Conservation (phyloP, 2,113 vertebrate species). For the Caretta caretta region DNA sequence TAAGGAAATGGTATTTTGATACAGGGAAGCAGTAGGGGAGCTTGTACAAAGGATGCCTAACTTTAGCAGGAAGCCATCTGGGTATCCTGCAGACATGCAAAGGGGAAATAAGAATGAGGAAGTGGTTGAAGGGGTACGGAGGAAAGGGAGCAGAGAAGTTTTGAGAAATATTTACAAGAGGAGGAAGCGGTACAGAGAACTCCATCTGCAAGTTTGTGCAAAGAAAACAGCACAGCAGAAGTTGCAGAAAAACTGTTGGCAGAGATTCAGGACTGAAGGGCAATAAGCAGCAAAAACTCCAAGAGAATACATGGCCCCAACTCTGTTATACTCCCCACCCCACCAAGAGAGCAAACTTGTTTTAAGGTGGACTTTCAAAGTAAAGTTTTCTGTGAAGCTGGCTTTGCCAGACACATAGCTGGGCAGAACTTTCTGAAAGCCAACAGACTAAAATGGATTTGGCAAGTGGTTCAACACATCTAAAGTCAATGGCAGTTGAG, state of each 20-base stretch:
- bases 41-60: conserved; percentile 65
- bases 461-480: background rate
- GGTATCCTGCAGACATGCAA: conserved; percentile 64
- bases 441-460: background rate
- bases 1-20: conserved; percentile 61
- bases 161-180: background rate
- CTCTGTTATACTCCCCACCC: background rate
- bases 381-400: background rate
- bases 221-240: background rate
- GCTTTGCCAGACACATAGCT: rapidly evolving
- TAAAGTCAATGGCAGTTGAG: background rate
- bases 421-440: background rate
- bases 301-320: background rate
- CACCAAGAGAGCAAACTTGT: background rate
- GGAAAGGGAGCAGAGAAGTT: conserved; percentile 47
- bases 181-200: conserved; percentile 31
- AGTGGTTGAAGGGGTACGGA: conserved; percentile 33
- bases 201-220: background rate
- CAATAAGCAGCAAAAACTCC: background rate
- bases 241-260: background rate
- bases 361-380: background rate
- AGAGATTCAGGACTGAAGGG: background rate
- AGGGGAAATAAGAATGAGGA: conserved; percentile 67
- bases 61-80: conserved; percentile 70
- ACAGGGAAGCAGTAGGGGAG: background rate